Base-by-base conservation (phyloP, 2,113 vertebrate genomes). In the Nipponia nippon region DNA sequence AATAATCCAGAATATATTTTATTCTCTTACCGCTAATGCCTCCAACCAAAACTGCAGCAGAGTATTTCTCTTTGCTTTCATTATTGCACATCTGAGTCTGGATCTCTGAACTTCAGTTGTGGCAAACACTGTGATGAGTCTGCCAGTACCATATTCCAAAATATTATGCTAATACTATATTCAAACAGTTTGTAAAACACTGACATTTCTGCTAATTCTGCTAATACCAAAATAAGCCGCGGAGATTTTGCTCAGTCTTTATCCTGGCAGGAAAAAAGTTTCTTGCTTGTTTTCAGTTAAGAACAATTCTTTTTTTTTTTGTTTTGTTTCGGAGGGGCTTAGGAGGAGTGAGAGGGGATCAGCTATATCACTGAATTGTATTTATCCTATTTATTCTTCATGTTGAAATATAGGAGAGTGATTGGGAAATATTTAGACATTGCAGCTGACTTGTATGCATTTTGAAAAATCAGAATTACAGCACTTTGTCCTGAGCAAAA, bases 121-220 rank as follows among this genome's bases (percentile, higher is more conserved):
- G 27, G n/a, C 62, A 95, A 84, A 80, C 55, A 56, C 34, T 49
- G 53, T 16, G 42, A 82, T 70, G 46, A 87, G 49, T 80, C 66
- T 88, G 76, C 29, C 49, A 80, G 79, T 26, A 83, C 22, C 22
- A 16, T 56, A 83, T 69, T 83, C 18, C 75, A 90, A 95, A 92
- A 96, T 89, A 75, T 77, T 93, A 86, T 70, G 58, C 46, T 83
- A 89, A 89, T 85, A 86, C 62, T 38, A 40, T 72, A 70, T 46
- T 65, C 83, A 86, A 96, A 86, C 44, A 95, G 36, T 90, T 79
- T 86, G 49, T 29, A 77, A 89, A 95, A 92, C 42, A 83, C 47
- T 90, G 79, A 65, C 63, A 72, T 65, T 75, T 87, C 89, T 78
- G 66, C 66, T 84, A 89, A 83, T 89, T 89, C 63, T 89, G 22